A percentile compares a stretch with the other conserved stretches of the same genome.
Evolutionary conservation across 2,888 invertebrate genomes (phyloP).

Genomic region (Ochropacha duplaris): DNA sequence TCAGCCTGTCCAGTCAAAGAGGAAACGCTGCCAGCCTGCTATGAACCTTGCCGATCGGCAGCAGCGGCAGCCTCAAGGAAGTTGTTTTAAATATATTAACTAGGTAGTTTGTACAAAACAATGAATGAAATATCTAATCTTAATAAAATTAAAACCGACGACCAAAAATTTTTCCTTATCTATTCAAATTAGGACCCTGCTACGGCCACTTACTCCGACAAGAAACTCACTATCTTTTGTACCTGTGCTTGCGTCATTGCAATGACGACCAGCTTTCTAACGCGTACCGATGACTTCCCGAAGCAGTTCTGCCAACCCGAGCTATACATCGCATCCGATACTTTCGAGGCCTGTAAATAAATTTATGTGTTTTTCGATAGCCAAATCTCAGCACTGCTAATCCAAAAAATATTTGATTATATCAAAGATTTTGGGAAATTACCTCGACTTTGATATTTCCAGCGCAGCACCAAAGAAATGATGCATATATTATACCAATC

Average conservation of each 20-base stretch:
- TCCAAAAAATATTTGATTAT: background rate
- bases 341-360: slow-evolving; percentile 30
- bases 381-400: background rate
- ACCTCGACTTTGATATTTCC: slow-evolving; percentile 54
- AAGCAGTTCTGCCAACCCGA: slow-evolving; percentile 48
- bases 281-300: slow-evolving; percentile 19
- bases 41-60: too few species aligned
- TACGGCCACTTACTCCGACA: too few species aligned
- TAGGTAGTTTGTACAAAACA: too few species aligned
- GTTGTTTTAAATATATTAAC: too few species aligned
- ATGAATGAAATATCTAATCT: too few species aligned
- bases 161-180: too few species aligned
- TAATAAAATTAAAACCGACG: too few species aligned
- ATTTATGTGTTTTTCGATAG: background rate
- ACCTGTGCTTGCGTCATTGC: slow-evolving; percentile 45
- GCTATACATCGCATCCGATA: slow-evolving; percentile 47
- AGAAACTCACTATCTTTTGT: too few species aligned
- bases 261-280: slow-evolving; percentile 33
- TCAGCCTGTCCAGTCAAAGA: too few species aligned
- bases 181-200: too few species aligned
- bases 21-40: too few species aligned
- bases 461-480: slow-evolving; percentile 49
- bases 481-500: slow-evolving; percentile 8
- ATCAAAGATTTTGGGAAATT: background rate
- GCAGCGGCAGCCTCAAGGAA: too few species aligned